phyloP scores from a whole-genome alignment of 1,140 invertebrate species.

The Drosophila teissieri region DNA sequence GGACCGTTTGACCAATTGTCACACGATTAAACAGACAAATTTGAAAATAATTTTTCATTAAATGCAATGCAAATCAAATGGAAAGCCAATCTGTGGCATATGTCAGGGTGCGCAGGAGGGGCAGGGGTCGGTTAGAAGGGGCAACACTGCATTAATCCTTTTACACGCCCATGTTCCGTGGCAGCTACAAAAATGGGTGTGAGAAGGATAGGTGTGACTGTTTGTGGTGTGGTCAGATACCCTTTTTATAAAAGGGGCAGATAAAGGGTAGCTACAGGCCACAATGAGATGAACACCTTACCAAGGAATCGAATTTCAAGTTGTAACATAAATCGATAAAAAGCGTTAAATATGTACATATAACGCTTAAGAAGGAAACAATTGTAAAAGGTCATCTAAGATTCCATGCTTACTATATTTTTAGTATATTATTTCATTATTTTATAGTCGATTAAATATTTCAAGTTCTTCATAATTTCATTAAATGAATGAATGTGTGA shows the following conservation, averaged over 20 bases:
- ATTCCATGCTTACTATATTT: no score
- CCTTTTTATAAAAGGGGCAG: conserved; percentile 5
- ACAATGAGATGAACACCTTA: background rate
- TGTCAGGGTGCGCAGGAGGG: conserved; percentile 20
- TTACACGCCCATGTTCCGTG: conserved; percentile 55
- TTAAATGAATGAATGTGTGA: no score
- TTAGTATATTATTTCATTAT: no score
- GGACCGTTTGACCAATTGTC: conserved; percentile 74
- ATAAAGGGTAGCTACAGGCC: background rate
- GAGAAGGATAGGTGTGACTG: conserved; percentile 27
- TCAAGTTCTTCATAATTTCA: no score
- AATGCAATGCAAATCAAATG: conserved; percentile 81
- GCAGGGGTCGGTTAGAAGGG: background rate
- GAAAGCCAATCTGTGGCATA: conserved; percentile 67
- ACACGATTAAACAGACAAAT: conserved; percentile 82
- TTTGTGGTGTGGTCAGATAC: conserved; percentile 20
- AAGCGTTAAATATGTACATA: no score
- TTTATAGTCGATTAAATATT: no score
- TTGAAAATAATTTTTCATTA: conserved; percentile 83
- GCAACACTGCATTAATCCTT: conserved; percentile 75
- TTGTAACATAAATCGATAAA: no score
- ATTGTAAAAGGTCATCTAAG: no score
- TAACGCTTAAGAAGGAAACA: no score
- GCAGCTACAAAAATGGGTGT: conserved; percentile 34
- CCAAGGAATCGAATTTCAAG: no score